phyloP scores from a whole-genome alignment of 2,888 invertebrate species.

The Carpatolechia fugitivella region DNA sequence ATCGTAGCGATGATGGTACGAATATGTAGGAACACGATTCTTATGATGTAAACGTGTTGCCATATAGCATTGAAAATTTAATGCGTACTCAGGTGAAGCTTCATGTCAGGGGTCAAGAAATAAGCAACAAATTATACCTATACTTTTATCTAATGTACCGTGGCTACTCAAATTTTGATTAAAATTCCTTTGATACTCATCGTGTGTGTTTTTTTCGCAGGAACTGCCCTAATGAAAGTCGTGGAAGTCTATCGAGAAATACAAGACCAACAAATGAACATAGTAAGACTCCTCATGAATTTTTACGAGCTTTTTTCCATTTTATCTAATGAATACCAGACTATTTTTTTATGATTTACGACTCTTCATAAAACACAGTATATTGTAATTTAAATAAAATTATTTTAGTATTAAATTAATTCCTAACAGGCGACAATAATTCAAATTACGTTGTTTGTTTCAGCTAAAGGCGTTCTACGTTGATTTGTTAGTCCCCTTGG shows the following conservation, averaged over 20 bases:
- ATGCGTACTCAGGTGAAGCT: conserved; percentile 1
- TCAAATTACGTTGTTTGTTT: conserved; percentile 32
- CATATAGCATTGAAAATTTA: background rate
- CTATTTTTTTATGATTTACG: background rate
- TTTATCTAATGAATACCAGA: background rate
- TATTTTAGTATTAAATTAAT: too few relatives aligned
- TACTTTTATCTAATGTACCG: background rate
- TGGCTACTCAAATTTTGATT: background rate
- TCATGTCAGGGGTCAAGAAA: conserved; percentile 2
- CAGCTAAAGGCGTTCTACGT: conserved; percentile 97
- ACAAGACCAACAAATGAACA: conserved; percentile 96
- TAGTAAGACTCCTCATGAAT: conserved; percentile 83
- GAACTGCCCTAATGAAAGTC: conserved; percentile 93
- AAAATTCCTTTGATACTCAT: background rate
- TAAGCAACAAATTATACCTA: background rate
- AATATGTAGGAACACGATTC: background rate
- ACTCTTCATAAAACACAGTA: background rate
- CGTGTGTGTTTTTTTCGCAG: conserved; percentile 65
- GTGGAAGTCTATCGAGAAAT: conserved; percentile 96
- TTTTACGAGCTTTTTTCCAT: background rate
- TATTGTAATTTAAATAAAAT: background rate
- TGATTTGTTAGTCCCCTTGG: conserved; percentile 93
- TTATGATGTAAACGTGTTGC: background rate
- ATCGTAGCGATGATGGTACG: background rate
- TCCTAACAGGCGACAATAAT: too few relatives aligned